Conservation (phyloP, 2,113 vertebrate species). For the Rhineura floridana region DNA sequence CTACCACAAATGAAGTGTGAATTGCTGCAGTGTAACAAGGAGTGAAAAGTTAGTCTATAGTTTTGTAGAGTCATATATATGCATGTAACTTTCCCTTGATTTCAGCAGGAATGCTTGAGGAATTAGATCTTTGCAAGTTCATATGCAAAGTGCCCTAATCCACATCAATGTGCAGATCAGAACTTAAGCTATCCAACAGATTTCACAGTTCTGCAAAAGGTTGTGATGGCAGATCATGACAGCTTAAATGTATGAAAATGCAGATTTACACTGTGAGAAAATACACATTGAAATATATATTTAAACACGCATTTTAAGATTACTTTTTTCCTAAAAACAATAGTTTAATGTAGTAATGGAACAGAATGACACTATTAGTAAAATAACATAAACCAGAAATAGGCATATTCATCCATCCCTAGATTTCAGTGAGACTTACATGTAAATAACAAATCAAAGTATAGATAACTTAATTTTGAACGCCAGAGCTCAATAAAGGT, state of each 20-base stretch:
- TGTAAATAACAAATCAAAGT: not conserved
- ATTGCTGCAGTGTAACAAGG: conserved; percentile 24
- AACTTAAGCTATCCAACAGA: not conserved
- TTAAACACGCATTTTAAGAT: no score
- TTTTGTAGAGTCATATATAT: not conserved
- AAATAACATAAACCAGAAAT: not conserved
- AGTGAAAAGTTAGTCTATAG: not conserved
- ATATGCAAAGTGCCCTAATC: not conserved
- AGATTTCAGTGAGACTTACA: not conserved
- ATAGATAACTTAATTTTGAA: not conserved
- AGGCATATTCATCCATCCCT: not conserved
- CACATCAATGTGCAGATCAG: not conserved
- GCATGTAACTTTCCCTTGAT: not conserved
- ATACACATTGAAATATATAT: not conserved
- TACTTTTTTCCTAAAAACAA: not conserved
- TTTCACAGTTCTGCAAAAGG: not conserved
- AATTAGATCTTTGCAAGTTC: not conserved
- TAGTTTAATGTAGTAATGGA: not conserved
- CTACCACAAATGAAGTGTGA: not conserved
- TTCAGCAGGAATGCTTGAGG: not conserved
- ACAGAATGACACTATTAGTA: not conserved
- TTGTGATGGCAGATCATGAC: not conserved
- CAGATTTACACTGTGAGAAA: not conserved
- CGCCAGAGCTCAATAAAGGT: not conserved
- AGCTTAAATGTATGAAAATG: not conserved